Conservation (phyloP, 2,888 invertebrate species). For the Capitulum mitella region DNA sequence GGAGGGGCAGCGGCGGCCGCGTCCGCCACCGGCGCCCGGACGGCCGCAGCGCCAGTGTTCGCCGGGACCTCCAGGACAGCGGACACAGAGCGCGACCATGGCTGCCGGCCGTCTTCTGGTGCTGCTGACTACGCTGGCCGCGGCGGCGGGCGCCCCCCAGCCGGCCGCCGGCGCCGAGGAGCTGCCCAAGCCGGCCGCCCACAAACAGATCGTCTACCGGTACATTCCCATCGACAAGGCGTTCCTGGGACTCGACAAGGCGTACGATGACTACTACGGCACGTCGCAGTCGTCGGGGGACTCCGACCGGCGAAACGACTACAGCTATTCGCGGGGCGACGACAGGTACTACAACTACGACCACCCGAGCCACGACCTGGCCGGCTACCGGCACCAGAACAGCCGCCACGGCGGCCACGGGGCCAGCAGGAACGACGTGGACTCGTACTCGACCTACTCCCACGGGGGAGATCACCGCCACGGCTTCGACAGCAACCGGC, state of each 20-base stretch:
- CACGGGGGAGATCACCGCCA: background rate
- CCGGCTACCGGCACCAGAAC: background rate
- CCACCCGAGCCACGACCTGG: background rate
- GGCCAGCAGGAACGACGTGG: background rate
- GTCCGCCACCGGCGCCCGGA: background rate
- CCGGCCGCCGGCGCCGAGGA: background rate
- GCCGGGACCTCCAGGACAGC: background rate
- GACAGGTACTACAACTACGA: background rate
- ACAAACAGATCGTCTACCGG: slow-evolving; percentile 23
- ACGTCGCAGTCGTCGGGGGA: background rate
- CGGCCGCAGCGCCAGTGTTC: background rate
- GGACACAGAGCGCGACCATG: background rate
- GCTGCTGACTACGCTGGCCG: background rate
- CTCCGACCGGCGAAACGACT: background rate
- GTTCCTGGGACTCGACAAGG: background rate
- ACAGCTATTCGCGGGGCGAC: background rate
- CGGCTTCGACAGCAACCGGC: background rate
- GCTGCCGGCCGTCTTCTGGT: background rate
- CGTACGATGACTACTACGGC: slow-evolving; percentile 3
- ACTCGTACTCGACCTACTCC: background rate
- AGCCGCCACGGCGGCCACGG: no score
- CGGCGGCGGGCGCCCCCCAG: background rate
- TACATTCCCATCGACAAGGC: slow-evolving; percentile 26
- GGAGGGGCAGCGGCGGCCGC: background rate
- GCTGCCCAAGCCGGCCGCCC: slow-evolving; percentile 1